Conservation (phyloP, 2,113 vertebrate species). For the Pampusana beccarii region DNA sequence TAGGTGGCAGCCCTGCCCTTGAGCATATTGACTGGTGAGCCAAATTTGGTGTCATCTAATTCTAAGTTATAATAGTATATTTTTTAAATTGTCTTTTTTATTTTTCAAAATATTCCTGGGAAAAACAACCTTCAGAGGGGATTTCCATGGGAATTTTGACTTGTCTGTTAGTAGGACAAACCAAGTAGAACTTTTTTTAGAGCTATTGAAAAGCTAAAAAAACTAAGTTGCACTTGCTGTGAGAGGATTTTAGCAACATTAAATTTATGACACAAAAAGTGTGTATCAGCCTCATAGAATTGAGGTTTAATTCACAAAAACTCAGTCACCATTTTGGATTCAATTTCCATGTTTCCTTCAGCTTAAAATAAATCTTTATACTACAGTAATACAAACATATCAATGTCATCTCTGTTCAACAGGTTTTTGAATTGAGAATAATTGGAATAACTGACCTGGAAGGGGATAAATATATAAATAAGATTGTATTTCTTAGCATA, state of each 20-base stretch:
- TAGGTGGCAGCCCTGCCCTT: not conserved
- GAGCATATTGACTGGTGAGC: not conserved
- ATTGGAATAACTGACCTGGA: not conserved
- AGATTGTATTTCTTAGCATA: not conserved
- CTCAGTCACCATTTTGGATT: not conserved
- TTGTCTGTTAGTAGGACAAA: not conserved
- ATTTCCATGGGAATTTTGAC: not conserved
- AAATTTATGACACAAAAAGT: not conserved
- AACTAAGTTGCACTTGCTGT: not conserved
- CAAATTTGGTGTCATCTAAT: not conserved
- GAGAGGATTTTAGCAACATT: not conserved
- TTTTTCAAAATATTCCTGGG: not conserved
- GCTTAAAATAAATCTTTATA: not conserved
- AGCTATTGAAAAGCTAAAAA: not conserved
- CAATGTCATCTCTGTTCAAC: not conserved
- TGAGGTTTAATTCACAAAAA: not conserved
- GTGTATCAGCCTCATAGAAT: rapidly evolving
- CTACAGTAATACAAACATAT: not conserved
- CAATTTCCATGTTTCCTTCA: not conserved
- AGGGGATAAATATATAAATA: not conserved
- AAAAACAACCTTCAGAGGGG: not conserved
- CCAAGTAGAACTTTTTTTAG: not conserved
- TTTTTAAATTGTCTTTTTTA: not conserved
- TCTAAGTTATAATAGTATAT: not conserved
- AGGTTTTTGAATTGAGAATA: not conserved